Percentiles rank a stretch among this genome's conserved stretches.
Evolutionary conservation across 2,113 vertebrate genomes (phyloP).

Genomic region (Malaclemys terrapin): DNA sequence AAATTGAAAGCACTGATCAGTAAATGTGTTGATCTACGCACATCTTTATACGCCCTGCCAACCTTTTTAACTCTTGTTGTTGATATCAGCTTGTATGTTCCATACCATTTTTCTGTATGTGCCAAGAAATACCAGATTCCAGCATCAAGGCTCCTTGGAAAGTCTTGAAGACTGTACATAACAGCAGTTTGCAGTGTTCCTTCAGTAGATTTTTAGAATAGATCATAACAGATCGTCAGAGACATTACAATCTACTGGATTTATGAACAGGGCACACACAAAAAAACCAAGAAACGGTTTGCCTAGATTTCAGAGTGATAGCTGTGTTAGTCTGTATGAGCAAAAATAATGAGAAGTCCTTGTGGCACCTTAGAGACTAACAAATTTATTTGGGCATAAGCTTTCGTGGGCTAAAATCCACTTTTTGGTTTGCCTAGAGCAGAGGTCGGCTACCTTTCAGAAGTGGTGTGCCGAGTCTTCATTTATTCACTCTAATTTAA

Average conservation of each 20-base stretch:
- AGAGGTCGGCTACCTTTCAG: too few relatives aligned
- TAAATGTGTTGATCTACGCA: rapidly evolving
- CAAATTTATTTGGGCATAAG: too few relatives aligned
- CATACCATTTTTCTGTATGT: not conserved
- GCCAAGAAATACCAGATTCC: not conserved
- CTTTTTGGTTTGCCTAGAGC: not conserved
- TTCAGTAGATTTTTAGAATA: rapidly evolving
- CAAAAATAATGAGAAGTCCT: too few relatives aligned
- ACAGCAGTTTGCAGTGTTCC: not conserved
- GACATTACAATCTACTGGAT: not conserved
- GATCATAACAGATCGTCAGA: not conserved
- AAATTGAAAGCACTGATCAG: not conserved
- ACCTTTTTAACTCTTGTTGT: rapidly evolving
- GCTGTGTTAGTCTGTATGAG: too few relatives aligned
- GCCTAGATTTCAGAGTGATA: not conserved
- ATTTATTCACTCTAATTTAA: too few relatives aligned
- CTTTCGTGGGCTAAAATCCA: too few relatives aligned
- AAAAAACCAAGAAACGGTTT: not conserved
- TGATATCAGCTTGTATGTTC: not conserved
- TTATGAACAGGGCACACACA: not conserved
- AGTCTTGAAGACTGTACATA: not conserved
- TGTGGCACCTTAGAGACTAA: too few relatives aligned
- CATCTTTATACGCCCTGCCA: rapidly evolving
- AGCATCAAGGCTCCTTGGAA: not conserved
- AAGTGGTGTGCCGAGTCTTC: too few relatives aligned